phyloP scores from a whole-genome alignment of 2,888 invertebrate species.

The Eupeodes luniger region DNA sequence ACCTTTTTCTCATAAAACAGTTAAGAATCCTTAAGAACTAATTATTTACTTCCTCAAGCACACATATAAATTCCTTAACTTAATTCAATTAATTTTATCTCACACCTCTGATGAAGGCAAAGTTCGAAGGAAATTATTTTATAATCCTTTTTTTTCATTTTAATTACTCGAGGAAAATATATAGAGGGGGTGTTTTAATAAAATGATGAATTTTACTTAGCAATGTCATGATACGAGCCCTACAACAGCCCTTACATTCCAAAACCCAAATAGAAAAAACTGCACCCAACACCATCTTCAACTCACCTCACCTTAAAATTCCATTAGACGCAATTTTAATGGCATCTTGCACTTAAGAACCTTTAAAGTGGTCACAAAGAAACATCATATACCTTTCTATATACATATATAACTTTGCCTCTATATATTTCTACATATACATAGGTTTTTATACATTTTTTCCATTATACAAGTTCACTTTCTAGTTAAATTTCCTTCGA shows the following conservation, averaged over 20 bases:
- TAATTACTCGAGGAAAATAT: not conserved
- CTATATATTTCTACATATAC: not conserved
- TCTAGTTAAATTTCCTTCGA: conserved; percentile 18
- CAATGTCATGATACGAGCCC: not conserved
- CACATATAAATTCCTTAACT: not conserved
- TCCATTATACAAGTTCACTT: not conserved
- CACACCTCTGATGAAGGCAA: not conserved
- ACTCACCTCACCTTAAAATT: conserved; percentile 50
- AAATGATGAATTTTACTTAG: conserved; percentile 11
- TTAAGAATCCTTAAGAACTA: not conserved
- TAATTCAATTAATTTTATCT: conserved; percentile 23
- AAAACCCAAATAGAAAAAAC: not conserved
- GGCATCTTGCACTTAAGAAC: conserved; percentile 64
- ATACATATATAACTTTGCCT: not conserved
- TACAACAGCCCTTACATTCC: not conserved
- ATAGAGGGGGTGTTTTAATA: not conserved
- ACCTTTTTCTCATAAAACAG: no score
- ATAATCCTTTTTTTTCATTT: not conserved
- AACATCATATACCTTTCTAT: conserved; percentile 3
- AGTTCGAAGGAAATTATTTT: not conserved
- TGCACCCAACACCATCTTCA: not conserved
- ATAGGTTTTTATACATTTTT: no score
- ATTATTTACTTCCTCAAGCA: not conserved
- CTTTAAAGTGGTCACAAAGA: conserved; percentile 64
- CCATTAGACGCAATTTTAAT: conserved; percentile 68